A percentile compares a stretch with the other conserved stretches of the same genome.
Conservation (phyloP, 2,797 vertebrate genomes). For the Pantherophis vulpinus region DNA sequence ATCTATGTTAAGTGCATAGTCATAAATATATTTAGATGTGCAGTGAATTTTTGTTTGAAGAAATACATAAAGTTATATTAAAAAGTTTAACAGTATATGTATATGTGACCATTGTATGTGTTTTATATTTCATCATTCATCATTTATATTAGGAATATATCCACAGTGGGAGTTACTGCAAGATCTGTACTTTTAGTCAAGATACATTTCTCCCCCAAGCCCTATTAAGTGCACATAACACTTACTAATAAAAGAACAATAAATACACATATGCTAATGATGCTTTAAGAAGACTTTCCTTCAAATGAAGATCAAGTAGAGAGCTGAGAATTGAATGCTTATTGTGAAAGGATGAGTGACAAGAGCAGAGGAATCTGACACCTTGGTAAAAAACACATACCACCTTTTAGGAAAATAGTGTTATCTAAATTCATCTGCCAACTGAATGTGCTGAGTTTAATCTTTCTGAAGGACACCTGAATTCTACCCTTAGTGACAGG, state of each 20-base stretch:
- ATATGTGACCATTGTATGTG: background rate
- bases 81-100: background rate
- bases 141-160: background rate
- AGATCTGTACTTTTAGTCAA: background rate
- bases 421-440: slow-evolving; percentile 4
- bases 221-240: background rate
- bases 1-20: background rate
- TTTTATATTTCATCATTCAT: background rate
- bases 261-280: background rate
- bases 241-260: background rate
- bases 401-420: background rate
- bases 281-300: background rate
- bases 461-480: background rate
- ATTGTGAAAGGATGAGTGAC: background rate
- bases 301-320: background rate
- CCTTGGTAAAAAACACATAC: background rate
- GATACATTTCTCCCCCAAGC: background rate
- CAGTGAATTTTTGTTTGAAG: background rate
- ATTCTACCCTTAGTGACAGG: background rate
- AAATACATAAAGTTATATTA: background rate
- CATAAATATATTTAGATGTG: background rate
- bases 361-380: background rate
- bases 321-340: background rate
- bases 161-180: background rate
- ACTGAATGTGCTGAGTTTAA: background rate